Base-by-base conservation (phyloP, 1,140 invertebrate species). In the Temnothorax nylanderi region DNA sequence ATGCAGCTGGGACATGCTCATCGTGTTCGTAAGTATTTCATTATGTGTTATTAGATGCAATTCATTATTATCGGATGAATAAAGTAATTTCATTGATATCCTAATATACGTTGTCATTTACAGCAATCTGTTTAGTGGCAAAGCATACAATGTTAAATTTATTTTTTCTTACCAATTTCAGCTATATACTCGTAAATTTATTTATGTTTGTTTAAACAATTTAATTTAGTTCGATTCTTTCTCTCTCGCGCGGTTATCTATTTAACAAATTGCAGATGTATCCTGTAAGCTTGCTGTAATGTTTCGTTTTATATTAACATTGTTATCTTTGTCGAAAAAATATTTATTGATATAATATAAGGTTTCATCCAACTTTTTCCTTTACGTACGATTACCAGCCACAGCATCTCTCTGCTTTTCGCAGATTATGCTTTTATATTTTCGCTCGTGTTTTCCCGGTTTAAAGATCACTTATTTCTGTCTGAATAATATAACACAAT, bases 1-100 rank as follows among this genome's bases (percentile, higher is more conserved):
- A 93, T 98, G 85, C 97, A 98, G 89, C 97, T 99, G 96, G 96
- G 98, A 92, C 97, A 97, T 90, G 97, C 98, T 82, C 99, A 99
- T 95, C 97, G 97, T 93, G 98, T 97, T 91, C 94, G 99, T 99
- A 97, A 98, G 98, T 97, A 93, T 54, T 62, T 41, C 26, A 11
- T 54, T 26, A 26, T 26, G 1, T 21, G 69, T 51, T 64, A 34
- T 2, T 62, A 26, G 3, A 34, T 21, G 6, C 21, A 47, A 64
- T 11, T n/a, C 2, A 26, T 26, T 26, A 26, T 26, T 26, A 26
- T 26, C 26, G 26, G 26, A 1, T 1, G 26, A 26, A 26, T 26
- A 26, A 26, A 26, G 26, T 56, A 13, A 54, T 72, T 58, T 16
- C 1, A 44, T 8, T 44, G 13, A 69, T 47, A 65, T 18, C 1